A percentile compares a stretch with the other conserved stretches of the same genome.
Conservation (phyloP, 2,113 vertebrate species). For the Amblyopsis rosae region DNA sequence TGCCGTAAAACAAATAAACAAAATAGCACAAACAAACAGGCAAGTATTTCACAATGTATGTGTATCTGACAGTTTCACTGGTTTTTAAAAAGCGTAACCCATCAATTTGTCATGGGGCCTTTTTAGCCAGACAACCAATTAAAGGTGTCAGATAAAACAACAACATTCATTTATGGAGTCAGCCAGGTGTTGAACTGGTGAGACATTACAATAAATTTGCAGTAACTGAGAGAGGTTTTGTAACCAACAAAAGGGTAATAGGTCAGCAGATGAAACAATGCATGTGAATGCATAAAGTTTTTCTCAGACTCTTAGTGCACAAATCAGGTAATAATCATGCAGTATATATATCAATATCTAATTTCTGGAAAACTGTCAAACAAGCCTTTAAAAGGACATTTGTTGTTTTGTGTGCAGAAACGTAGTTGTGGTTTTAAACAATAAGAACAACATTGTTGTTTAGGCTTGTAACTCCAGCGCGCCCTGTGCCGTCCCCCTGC, state of each 20-base stretch:
- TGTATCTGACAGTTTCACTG: slow-evolving; percentile 39
- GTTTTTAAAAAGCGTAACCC: slow-evolving; percentile 47
- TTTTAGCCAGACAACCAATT: slow-evolving; percentile 61
- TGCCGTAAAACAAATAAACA: slow-evolving; percentile 40
- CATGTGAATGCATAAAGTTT: too few relatives aligned
- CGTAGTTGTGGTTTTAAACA: too few relatives aligned
- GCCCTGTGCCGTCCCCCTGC: too few relatives aligned
- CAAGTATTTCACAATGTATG: slow-evolving; percentile 42
- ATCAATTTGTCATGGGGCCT: slow-evolving; percentile 61
- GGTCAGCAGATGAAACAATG: neutral
- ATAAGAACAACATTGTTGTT: too few relatives aligned
- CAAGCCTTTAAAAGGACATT: too few relatives aligned
- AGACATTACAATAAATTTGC: slow-evolving; percentile 18
- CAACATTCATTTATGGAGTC: slow-evolving; percentile 60
- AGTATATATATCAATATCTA: neutral
- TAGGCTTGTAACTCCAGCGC: too few relatives aligned
- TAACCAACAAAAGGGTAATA: neutral
- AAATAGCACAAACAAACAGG: slow-evolving; percentile 31
- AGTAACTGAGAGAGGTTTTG: slow-evolving; percentile 12
- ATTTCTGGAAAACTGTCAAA: neutral
- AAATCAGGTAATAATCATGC: neutral
- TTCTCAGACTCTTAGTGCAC: too few relatives aligned
- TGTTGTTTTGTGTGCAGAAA: too few relatives aligned
- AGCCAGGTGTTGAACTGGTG: slow-evolving; percentile 57
- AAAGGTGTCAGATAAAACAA: slow-evolving; percentile 72